phyloP scores from a whole-genome alignment of 1,140 invertebrate genomes.

The Euura lappo region DNA sequence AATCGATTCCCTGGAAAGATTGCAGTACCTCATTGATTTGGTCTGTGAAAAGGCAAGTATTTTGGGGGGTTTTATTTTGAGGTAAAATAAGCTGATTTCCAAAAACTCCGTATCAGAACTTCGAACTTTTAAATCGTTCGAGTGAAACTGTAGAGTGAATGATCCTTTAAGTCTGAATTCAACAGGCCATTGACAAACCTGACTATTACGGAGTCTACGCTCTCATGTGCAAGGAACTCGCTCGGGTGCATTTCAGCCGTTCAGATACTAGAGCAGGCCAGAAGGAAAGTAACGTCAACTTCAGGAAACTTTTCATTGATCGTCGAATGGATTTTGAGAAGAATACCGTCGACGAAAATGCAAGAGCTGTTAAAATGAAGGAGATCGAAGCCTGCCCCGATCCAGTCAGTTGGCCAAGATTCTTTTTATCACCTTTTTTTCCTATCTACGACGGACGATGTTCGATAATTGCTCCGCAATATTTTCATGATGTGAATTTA shows the following conservation, averaged over 20 bases:
- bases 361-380: constrained; percentile 64
- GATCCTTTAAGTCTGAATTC: constrained; percentile 21
- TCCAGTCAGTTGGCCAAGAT: constrained; percentile 57
- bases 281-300: constrained; percentile 64
- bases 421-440: constrained; percentile 5
- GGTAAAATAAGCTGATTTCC: too few species aligned
- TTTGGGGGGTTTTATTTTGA: too few species aligned
- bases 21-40: constrained; percentile 86
- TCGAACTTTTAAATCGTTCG: too few species aligned
- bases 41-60: constrained; percentile 84
- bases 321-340: constrained; percentile 77
- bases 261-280: constrained; percentile 30
- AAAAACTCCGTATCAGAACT: too few species aligned
- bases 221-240: constrained; percentile 76
- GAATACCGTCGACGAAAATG: constrained; percentile 71
- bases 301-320: constrained; percentile 65
- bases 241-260: constrained; percentile 64
- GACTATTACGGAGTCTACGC: constrained; percentile 92
- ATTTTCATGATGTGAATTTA: constrained; percentile 13
- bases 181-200: constrained; percentile 88
- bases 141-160: too few species aligned
- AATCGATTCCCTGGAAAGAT: constrained; percentile 80
- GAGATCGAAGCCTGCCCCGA: constrained; percentile 72
- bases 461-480: constrained; percentile 5
- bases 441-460: too few species aligned